Conservation (phyloP, 2,797 vertebrate species). For the Chiloscyllium punctatum region DNA sequence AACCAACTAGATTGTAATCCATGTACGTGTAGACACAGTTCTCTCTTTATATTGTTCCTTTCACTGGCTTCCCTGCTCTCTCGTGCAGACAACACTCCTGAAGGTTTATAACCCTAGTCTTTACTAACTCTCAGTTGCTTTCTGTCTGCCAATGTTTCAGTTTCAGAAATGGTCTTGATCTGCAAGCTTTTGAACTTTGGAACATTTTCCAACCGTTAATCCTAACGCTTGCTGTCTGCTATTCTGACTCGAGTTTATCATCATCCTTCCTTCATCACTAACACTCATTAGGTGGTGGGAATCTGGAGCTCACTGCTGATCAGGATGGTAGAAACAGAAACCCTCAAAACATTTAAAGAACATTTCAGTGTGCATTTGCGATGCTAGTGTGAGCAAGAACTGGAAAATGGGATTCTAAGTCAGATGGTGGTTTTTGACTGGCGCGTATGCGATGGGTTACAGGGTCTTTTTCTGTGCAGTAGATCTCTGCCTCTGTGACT, state of each 20-base stretch:
- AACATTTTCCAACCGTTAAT: background rate
- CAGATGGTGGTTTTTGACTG: no score
- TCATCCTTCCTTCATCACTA: background rate
- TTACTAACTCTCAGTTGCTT: background rate
- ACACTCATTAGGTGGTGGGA: background rate
- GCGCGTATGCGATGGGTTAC: no score
- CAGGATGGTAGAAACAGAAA: no score
- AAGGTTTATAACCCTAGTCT: background rate
- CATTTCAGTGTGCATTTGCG: no score
- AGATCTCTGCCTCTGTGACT: no score
- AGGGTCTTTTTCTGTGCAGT: no score
- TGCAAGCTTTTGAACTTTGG: background rate
- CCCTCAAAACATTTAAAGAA: no score
- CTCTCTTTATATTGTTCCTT: background rate
- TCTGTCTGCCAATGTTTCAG: background rate
- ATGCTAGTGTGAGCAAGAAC: no score
- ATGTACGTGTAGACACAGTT: background rate
- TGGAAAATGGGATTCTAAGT: no score
- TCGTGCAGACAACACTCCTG: background rate
- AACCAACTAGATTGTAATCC: background rate
- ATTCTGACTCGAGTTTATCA: background rate
- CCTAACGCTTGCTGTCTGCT: background rate
- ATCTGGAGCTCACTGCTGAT: background rate
- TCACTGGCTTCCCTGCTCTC: background rate
- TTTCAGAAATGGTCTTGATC: background rate